Percentiles rank a stretch among this genome's conserved stretches.
Conservation (phyloP, 2,888 invertebrate genomes). For the Tenthredo mesomela region DNA sequence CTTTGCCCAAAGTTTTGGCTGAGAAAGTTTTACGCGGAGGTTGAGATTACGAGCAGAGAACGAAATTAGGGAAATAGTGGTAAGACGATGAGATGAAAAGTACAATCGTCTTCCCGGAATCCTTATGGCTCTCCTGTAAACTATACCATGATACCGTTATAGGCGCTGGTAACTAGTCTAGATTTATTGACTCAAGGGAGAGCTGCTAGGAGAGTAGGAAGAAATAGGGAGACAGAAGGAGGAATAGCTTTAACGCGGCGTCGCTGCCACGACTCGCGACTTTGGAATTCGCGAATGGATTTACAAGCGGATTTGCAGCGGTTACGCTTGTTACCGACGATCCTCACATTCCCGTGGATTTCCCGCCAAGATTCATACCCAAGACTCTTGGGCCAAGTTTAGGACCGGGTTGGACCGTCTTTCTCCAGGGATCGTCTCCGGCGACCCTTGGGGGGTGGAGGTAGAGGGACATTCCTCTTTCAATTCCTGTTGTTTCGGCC, state of each 20-base stretch:
- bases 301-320: slow-evolving; percentile 48
- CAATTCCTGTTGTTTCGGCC: slow-evolving; percentile 1
- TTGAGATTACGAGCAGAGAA: slow-evolving; percentile 10
- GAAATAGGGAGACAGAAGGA: background rate
- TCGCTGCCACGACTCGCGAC: slow-evolving; percentile 15
- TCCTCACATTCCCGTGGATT: slow-evolving; percentile 47
- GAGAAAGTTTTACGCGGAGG: slow-evolving; percentile 8
- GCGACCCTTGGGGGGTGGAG: background rate
- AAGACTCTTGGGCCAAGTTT: slow-evolving; percentile 31
- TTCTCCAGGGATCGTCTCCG: slow-evolving; percentile 8
- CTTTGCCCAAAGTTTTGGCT: slow-evolving; percentile 19
- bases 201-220: background rate
- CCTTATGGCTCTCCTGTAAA: background rate
- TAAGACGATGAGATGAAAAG: slow-evolving; percentile 19
- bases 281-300: slow-evolving; percentile 44
- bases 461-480: slow-evolving; percentile 37
- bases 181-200: slow-evolving; percentile 1
- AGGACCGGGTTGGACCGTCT: background rate
- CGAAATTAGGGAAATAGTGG: slow-evolving; percentile 34
- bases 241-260: background rate
- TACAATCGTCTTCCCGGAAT: background rate
- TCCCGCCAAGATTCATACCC: slow-evolving; percentile 34
- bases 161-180: background rate
- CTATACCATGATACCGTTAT: background rate
- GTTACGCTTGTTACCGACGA: slow-evolving; percentile 49